Evolutionary conservation across 2,888 invertebrate genomes (phyloP), one percentile per base, ranked within the genome.

Genomic region (Drosophila robusta): DNA sequence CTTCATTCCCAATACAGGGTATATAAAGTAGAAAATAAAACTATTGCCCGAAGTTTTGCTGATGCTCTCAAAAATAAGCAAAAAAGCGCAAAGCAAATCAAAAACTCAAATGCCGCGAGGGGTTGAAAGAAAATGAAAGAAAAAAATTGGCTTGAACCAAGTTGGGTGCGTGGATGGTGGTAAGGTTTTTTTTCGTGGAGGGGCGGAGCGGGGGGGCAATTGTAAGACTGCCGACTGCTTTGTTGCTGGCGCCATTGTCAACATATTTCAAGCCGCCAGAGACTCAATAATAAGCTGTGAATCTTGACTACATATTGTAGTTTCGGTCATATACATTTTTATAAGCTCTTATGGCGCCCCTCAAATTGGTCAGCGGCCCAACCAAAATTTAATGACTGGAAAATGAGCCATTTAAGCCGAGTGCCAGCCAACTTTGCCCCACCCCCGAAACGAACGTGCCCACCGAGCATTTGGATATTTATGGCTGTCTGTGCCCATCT

Each of bases 351-450:
- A 66, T 75, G 89, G 83, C 76, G 69, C 60, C 45, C 45, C 78
- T 46, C 64, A 68, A 88, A 85, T 78, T 85, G 87, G 89, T 87
- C 89, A 89, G 85, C 60, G 63, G 50, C 51, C 56, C 83, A 64
- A 71, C 55, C 58, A 51, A 64, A 85, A 86, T 86, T 82, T 88
- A 86, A 89, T 88, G 85, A 89, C 89, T 86, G 85, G 85, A 86
- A 86, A 86, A 89, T 88, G 83, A 82, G 89, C 71, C 86, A 88
- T 85, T 85, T 87, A 84, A 82, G 74, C 73, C 67, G 86, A 87
- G 85, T 85, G 79, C 81, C 79, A 71, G 70, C 62, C 78, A 75
- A 62, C 62, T 67, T 34, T 18, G 44, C 32, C n/a, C n/a, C 9
- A 9, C 3, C 26, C 26, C 39, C 24, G 55, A 65, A 57, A 61